A percentile compares a stretch with the other conserved stretches of the same genome.
Evolutionary conservation across 2,113 vertebrate genomes (phyloP).

Genomic region (Alouatta palliata): DNA sequence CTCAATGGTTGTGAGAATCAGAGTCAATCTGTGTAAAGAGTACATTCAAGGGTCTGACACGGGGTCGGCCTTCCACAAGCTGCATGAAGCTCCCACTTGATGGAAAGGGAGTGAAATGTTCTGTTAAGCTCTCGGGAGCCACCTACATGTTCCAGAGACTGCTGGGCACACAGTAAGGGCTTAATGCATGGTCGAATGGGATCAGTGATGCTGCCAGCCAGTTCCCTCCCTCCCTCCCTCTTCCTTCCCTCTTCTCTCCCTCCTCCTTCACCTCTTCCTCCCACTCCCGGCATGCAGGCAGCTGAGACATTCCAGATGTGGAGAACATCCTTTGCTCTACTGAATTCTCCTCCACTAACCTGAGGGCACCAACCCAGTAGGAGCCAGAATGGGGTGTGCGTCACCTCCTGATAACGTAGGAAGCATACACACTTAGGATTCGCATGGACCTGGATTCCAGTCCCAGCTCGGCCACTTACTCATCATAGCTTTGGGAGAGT

Average conservation of each 20-base stretch:
- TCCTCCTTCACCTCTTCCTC: not conserved
- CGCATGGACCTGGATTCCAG: not conserved
- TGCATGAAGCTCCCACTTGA: not conserved
- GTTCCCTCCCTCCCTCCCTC: not conserved
- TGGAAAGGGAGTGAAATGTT: not conserved
- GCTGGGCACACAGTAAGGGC: not conserved
- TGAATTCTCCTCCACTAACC: not conserved
- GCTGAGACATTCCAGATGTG: not conserved
- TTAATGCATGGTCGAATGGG: accelerated
- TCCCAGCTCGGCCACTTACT: not conserved
- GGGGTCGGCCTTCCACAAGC: accelerated
- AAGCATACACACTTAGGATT: not conserved
- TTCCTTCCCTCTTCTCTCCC: not conserved
- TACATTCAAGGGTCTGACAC: accelerated
- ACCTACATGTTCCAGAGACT: accelerated
- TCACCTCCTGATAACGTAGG: not conserved
- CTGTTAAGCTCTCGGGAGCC: no score
- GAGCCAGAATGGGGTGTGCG: not conserved
- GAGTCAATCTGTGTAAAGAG: not conserved
- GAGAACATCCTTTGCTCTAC: not conserved
- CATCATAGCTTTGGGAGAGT: accelerated
- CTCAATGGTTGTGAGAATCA: accelerated
- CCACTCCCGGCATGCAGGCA: not conserved
- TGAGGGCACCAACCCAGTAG: not conserved
- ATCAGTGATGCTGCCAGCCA: accelerated